phyloP scores from a whole-genome alignment of 2,888 invertebrate species.

The Drosophila incognita region DNA sequence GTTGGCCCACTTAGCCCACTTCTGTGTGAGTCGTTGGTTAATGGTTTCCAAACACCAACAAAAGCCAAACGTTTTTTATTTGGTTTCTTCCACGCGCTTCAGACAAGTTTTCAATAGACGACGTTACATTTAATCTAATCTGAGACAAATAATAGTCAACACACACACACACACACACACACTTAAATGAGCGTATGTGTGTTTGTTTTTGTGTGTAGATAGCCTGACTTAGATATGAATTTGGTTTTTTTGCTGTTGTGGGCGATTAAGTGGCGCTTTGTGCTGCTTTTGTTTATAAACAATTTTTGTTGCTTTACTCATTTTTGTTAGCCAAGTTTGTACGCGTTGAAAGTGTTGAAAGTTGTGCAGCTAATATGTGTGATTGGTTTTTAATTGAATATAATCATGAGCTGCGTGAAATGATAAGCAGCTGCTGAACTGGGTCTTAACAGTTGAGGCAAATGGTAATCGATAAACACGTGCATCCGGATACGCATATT shows the following conservation, averaged over 20 bases:
- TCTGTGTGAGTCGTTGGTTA: neutral
- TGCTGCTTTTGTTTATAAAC: conserved; percentile 15
- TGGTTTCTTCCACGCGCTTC: conserved; percentile 29
- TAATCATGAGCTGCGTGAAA: conserved; percentile 44
- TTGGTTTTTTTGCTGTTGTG: conserved; percentile 26
- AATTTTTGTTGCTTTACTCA: conserved; percentile 16
- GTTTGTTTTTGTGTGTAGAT: conserved; percentile 32
- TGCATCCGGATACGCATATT: conserved; percentile 19
- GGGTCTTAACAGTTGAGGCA: conserved; percentile 1
- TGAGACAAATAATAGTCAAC: conserved; percentile 58
- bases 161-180: conserved; percentile 9
- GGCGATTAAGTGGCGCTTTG: conserved; percentile 38
- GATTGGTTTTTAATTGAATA: conserved; percentile 74
- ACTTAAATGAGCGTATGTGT: neutral
- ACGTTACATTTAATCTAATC: conserved; percentile 71
- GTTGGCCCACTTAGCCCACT: neutral
- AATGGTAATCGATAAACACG: conserved; percentile 36
- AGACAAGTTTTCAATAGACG: conserved; percentile 37
- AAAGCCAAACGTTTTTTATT: conserved; percentile 15
- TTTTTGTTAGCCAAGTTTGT: conserved; percentile 26
- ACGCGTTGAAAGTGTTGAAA: conserved; percentile 51
- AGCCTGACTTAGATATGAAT: conserved; percentile 52
- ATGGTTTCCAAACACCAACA: conserved; percentile 10
- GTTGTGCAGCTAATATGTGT: conserved; percentile 51
- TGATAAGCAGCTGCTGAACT: conserved; percentile 34